Conservation (phyloP, 2,797 vertebrate genomes). For the Hylomyscus alleni region DNA sequence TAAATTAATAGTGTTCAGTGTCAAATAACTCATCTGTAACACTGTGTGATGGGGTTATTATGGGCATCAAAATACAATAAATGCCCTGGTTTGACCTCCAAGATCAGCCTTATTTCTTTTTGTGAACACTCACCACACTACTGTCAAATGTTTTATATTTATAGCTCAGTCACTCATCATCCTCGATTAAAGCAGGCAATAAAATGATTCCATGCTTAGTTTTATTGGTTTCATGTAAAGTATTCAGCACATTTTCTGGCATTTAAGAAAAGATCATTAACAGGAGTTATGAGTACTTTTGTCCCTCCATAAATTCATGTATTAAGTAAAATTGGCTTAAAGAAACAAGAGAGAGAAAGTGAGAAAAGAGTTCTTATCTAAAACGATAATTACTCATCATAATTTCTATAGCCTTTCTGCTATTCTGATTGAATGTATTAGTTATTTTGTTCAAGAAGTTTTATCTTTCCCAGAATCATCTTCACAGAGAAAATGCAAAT, state of each 20-base stretch:
- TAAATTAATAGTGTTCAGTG: not conserved
- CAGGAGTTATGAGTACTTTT: not conserved
- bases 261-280: not conserved
- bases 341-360: not conserved
- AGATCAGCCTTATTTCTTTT: not conserved
- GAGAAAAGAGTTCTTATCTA: not conserved
- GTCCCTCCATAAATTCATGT: not conserved
- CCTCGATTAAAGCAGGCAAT: not conserved
- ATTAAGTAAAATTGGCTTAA: not conserved
- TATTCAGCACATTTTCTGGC: not conserved
- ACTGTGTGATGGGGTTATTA: not conserved
- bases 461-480: not conserved
- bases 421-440: not conserved
- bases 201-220: not conserved
- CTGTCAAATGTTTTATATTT: not conserved
- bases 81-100: not conserved
- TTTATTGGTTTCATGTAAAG: not conserved
- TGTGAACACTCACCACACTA: not conserved
- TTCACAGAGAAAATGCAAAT: not conserved
- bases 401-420: not conserved
- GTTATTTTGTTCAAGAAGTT: not conserved
- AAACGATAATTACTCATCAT: not conserved
- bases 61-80: not conserved
- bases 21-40: not conserved
- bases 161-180: not conserved